phyloP scores from a whole-genome alignment of 2,888 invertebrate species.

The Melanostoma mellinum region DNA sequence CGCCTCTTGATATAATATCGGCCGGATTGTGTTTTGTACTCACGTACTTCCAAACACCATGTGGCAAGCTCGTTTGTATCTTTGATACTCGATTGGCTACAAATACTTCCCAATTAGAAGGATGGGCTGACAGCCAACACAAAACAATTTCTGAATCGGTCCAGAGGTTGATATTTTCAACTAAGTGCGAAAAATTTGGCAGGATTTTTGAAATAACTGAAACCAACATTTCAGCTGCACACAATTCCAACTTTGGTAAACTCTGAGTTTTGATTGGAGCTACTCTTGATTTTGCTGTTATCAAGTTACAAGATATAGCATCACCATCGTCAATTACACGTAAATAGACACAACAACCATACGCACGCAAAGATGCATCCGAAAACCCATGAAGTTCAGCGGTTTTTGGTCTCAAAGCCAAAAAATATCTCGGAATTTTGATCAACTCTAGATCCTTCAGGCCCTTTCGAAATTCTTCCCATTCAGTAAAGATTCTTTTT shows the following conservation, averaged over 20 bases:
- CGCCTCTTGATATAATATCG: background rate
- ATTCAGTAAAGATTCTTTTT: background rate
- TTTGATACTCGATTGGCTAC: slow-evolving; percentile 14
- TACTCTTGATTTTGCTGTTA: slow-evolving; percentile 56
- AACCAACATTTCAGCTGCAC: slow-evolving; percentile 3
- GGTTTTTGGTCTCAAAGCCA: background rate
- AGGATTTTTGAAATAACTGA: background rate
- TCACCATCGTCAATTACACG: slow-evolving; percentile 25
- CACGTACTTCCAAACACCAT: background rate
- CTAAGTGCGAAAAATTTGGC: background rate
- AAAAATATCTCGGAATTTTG: background rate
- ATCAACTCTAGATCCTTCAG: background rate
- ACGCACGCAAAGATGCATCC: slow-evolving; percentile 19
- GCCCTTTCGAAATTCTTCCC: background rate
- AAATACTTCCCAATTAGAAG: background rate
- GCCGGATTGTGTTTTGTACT: no score
- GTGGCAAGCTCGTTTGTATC: slow-evolving; percentile 1
- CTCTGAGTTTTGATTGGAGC: slow-evolving; percentile 55
- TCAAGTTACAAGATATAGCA: slow-evolving; percentile 37
- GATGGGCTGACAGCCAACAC: no score
- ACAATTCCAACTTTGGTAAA: slow-evolving; percentile 42
- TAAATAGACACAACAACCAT: slow-evolving; percentile 1
- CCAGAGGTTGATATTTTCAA: background rate
- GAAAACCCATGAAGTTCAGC: slow-evolving; percentile 44
- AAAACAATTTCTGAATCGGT: slow-evolving; percentile 9